Evolutionary conservation across 2,888 invertebrate species (phyloP).

Genomic region (Hirtodrosophila duncani): DNA sequence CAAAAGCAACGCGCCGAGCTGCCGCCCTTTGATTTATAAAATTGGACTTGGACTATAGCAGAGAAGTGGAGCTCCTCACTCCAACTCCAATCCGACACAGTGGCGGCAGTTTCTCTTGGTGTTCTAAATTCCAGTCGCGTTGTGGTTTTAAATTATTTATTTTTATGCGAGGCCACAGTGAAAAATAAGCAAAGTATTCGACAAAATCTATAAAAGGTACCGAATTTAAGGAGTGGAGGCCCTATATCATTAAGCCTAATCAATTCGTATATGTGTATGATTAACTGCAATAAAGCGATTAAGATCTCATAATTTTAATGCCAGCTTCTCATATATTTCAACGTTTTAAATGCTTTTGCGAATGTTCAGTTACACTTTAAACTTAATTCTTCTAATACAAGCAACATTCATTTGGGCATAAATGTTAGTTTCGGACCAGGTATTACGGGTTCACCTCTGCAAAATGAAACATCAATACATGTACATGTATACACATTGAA

Average conservation of each 20-base stretch:
- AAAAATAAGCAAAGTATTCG: too few relatives aligned
- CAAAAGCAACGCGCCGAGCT: constrained; percentile 69
- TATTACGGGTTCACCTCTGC: constrained; percentile 31
- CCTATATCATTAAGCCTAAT: too few relatives aligned
- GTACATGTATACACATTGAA: neutral
- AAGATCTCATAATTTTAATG: constrained; percentile 43
- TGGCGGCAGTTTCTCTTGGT: constrained; percentile 25
- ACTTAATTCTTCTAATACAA: constrained; percentile 42
- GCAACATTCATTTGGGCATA: constrained; percentile 22
- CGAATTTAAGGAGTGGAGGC: too few relatives aligned
- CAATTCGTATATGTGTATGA: neutral
- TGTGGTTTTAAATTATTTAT: constrained; percentile 53
- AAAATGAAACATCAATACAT: constrained; percentile 14
- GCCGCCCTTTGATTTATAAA: constrained; percentile 72
- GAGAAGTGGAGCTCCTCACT: too few relatives aligned
- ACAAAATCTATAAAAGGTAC: too few relatives aligned
- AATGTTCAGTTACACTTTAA: constrained; percentile 49
- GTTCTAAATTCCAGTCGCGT: too few relatives aligned
- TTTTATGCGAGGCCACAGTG: too few relatives aligned
- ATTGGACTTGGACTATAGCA: constrained; percentile 34
- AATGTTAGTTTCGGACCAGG: constrained; percentile 23
- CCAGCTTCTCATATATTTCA: constrained; percentile 69
- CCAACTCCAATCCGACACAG: constrained; percentile 25
- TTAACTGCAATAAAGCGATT: constrained; percentile 14
- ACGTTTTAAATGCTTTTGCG: constrained; percentile 70